These are phyloP conservation scores for Cheirogaleus major DNA, from an alignment of 2,797 vertebrate genomes.

Conservation along the genomic window DNA sequence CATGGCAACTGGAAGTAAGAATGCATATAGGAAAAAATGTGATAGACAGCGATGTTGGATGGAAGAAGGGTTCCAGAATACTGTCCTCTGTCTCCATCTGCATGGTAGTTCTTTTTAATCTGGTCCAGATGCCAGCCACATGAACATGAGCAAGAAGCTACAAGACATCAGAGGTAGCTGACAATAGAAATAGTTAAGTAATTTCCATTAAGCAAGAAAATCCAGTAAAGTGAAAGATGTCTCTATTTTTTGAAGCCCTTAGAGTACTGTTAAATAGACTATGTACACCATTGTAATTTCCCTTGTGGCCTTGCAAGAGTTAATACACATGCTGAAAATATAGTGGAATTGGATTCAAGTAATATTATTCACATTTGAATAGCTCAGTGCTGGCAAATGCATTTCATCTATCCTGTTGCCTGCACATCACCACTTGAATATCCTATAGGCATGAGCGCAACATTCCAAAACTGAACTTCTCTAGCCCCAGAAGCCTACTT, in stretches of 20 bases:
- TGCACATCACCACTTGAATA: neutral
- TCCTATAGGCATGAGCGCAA: neutral
- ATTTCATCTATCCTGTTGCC: neutral
- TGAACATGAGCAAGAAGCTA: slow-evolving; percentile 14
- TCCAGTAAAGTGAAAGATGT: neutral
- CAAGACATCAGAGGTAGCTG: slow-evolving; percentile 32
- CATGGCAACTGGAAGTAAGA: slow-evolving; percentile 73
- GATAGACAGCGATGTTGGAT: slow-evolving; percentile 16
- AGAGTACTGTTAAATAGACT: neutral
- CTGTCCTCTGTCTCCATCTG: neutral
- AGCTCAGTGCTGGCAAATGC: neutral
- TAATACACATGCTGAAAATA: slow-evolving; percentile 28
- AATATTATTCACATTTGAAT: neutral
- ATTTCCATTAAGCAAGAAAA: neutral
- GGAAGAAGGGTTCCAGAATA: slow-evolving; percentile 29
- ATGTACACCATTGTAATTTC: neutral
- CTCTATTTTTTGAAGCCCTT: slow-evolving; percentile 30
- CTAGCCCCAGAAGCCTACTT: neutral
- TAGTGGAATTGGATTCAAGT: neutral
- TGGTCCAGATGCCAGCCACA: slow-evolving; percentile 45
- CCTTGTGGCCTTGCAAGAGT: slow-evolving; percentile 24
- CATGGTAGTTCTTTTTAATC: slow-evolving; percentile 58
- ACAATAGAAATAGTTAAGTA: neutral
- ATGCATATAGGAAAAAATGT: slow-evolving; percentile 74
- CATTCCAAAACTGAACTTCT: neutral